A percentile compares a stretch with the other conserved stretches of the same genome.
phyloP scores from a whole-genome alignment of 2,888 invertebrate species.

The Latheticus oryzae region DNA sequence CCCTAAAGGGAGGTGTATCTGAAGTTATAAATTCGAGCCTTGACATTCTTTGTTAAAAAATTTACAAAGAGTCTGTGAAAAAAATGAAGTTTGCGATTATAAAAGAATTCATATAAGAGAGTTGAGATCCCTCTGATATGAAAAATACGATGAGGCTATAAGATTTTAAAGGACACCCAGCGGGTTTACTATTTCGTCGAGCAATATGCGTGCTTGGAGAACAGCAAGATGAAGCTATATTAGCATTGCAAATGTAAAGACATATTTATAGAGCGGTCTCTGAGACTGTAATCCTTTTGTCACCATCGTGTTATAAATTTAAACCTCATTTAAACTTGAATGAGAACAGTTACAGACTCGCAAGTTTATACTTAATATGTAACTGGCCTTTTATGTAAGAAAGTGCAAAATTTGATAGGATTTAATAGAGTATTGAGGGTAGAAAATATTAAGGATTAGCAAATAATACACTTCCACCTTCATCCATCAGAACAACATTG shows the following conservation, averaged over 20 bases:
- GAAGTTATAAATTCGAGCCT: constrained; percentile 23
- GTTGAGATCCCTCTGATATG: constrained; percentile 50
- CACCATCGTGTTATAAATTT: constrained; percentile 48
- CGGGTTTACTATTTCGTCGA: constrained; percentile 50
- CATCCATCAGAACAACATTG: constrained; percentile 47
- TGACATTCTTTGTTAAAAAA: constrained; percentile 28
- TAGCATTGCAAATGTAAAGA: constrained; percentile 58
- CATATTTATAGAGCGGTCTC: constrained; percentile 47
- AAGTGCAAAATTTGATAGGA: constrained; percentile 14
- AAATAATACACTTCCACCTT: constrained; percentile 41
- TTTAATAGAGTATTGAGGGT: constrained; percentile 19
- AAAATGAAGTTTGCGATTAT: constrained; percentile 39
- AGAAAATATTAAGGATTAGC: constrained; percentile 42
- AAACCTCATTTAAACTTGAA: constrained; percentile 47
- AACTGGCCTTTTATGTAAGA: constrained; percentile 27
- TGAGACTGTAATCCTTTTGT: constrained; percentile 49
- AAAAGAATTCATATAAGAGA: constrained; percentile 39
- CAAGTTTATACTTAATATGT: constrained; percentile 37
- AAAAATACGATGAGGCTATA: constrained; percentile 53
- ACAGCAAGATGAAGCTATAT: constrained; percentile 53
- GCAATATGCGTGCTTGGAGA: constrained; percentile 55
- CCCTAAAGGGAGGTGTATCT: constrained; percentile 30
- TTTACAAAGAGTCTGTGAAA: constrained; percentile 13
- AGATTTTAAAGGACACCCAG: constrained; percentile 54
- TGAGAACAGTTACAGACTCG: constrained; percentile 26